Base-by-base conservation (phyloP, 2,888 invertebrate species). In the Drosophila parthenogenetica region DNA sequence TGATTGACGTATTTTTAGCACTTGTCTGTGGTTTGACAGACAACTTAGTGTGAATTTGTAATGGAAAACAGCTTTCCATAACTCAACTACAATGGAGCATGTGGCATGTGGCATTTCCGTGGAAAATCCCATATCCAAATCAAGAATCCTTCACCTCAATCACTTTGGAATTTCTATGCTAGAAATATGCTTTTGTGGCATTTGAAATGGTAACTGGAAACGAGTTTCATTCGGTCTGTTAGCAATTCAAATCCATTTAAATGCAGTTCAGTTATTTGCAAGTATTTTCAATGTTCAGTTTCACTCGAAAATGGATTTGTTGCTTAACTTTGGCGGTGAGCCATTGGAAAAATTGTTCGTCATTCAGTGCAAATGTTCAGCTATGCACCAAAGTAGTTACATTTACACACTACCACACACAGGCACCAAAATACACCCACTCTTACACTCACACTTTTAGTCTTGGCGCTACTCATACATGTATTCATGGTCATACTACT, bases 351-450 rank as follows among this genome's bases (percentile, higher is more conserved):
- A 68, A 61, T 48, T 67, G 55, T 49, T 65, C 58, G 69, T 78
- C 74, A 69, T 66, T 69, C 65, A 60, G 35, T 51, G 53, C 51
- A 70, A 78, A 64, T 65, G 57, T 45, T 45, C 43, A 48, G 17
- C 48, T 64, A 55, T 59, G 48, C 48, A 37, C 19, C 64, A 19
- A 29, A 29, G 29, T 29, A 29, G 29, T 29, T 8, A 8, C 29
- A 29, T 5, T 29, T 29, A 8, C 7, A 8, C 29, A n/a, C 37
- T 48, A 42, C 8, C 16, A 37, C 17, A 19, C 3, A 2, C 43
- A 43, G 32, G n/a, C 22, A 16, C 22, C 2, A n/a, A 16, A n/a
- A 19, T 46, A 48, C 50, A 32, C 32, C 22, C 22, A 5, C 22
- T 5, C 5, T 19, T 19, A 19, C 22, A 5, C 22, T 22, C 22